Percentiles rank a stretch among this genome's conserved stretches.
These are phyloP conservation scores for Zoanthus sansibaricus DNA, from an alignment of 92 coral and sea anemone genomes.

Conservation along the genomic window DNA sequence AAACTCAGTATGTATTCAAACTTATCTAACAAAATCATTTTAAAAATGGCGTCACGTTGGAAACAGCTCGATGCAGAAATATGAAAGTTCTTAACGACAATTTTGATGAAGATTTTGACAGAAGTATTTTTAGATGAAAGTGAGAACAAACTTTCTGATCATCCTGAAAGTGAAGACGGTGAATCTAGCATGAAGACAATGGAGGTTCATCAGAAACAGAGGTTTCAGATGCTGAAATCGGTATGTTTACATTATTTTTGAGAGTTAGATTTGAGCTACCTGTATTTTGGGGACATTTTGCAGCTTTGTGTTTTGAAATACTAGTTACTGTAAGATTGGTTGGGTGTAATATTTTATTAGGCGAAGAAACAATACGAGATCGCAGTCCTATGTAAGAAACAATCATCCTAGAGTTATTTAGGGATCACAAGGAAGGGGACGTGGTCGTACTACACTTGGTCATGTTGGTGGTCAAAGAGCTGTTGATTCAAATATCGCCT, in stretches of 20 bases:
- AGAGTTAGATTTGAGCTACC: not conserved
- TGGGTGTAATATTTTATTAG: not conserved
- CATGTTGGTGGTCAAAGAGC: not conserved
- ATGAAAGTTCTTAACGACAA: slow-evolving; percentile 5
- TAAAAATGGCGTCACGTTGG: not conserved
- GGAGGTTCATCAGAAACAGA: slow-evolving; percentile 1
- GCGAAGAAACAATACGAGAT: slow-evolving; percentile 6
- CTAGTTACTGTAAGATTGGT: not conserved
- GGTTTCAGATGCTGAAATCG: slow-evolving; percentile 20
- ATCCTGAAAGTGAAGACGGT: not conserved
- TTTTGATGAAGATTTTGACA: not conserved
- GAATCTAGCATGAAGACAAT: slow-evolving; percentile 16
- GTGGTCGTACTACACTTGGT: not conserved
- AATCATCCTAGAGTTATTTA: not conserved
- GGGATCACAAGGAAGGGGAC: not conserved
- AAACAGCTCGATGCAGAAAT: not conserved
- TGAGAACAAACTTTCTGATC: slow-evolving; percentile 11
- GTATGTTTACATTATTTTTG: not conserved
- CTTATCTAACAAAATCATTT: not conserved
- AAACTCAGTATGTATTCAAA: no score
- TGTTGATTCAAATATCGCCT: not conserved
- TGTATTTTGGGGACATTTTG: not conserved
- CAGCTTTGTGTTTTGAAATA: not conserved
- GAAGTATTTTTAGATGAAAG: slow-evolving; percentile 14
- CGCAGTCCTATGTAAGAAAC: not conserved